Evolutionary conservation across 2,113 vertebrate species (phyloP).

Genomic region (Scalopus aquaticus): DNA sequence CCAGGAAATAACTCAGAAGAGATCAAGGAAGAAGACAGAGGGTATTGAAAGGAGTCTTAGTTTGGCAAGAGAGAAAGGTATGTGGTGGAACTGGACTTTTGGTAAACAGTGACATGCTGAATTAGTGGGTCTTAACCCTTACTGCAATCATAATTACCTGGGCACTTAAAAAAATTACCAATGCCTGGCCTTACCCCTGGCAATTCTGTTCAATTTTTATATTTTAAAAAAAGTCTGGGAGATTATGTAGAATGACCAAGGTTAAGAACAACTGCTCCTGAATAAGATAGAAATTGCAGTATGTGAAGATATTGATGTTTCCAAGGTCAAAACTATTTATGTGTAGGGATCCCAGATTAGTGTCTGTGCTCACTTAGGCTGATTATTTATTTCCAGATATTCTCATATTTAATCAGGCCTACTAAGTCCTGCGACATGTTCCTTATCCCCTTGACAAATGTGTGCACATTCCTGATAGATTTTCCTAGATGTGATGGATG

Average conservation of each 20-base stretch:
- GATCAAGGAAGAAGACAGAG: neutral
- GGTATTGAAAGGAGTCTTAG: neutral
- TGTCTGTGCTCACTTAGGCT: neutral
- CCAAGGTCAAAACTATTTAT: neutral
- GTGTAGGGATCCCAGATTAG: neutral
- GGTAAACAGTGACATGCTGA: neutral
- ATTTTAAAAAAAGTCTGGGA: neutral
- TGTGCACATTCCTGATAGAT: neutral
- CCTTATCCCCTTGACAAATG: neutral
- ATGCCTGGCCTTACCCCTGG: neutral
- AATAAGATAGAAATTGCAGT: neutral
- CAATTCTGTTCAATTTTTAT: neutral
- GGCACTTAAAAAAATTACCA: neutral
- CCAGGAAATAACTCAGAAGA: neutral
- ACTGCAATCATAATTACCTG: neutral
- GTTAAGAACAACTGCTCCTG: neutral
- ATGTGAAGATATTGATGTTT: neutral
- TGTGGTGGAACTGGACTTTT: neutral
- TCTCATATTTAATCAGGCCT: neutral
- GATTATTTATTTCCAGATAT: neutral
- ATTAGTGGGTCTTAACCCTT: neutral
- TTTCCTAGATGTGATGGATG: neutral
- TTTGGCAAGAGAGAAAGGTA: neutral
- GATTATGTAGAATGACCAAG: neutral
- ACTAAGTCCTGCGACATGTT: rapidly evolving